phyloP scores from a whole-genome alignment of 2,113 vertebrate species.

The Ifrita kowaldi region DNA sequence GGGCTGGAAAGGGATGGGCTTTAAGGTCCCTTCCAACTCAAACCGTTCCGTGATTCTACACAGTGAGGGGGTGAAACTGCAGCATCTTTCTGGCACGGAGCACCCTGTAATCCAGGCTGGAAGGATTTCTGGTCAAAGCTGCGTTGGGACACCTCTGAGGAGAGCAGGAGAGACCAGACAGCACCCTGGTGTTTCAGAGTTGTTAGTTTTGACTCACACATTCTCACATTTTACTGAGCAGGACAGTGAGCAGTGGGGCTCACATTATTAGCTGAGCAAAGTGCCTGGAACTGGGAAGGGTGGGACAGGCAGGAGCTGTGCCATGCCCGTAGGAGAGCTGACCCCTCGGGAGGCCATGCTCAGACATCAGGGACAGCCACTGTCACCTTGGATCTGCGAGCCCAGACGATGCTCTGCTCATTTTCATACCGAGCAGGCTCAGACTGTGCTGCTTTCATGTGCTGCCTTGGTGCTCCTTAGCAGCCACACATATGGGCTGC shows the following conservation, averaged over 20 bases:
- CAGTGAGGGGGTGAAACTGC: not conserved
- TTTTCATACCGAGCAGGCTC: not conserved
- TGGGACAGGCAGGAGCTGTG: not conserved
- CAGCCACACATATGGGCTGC: conserved; percentile 54
- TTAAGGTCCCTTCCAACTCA: not conserved
- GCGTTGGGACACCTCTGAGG: not conserved
- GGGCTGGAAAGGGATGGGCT: rapidly evolving
- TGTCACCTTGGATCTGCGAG: not conserved
- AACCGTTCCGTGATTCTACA: not conserved
- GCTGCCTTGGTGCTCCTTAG: conserved; percentile 20
- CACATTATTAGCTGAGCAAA: not conserved
- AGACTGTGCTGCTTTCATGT: conserved; percentile 9
- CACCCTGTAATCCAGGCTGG: not conserved
- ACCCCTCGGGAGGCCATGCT: not conserved
- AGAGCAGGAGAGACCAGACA: not conserved
- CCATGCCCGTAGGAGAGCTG: rapidly evolving
- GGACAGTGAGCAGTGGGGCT: not conserved
- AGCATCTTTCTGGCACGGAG: not conserved
- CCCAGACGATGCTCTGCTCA: not conserved
- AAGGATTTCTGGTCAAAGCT: not conserved
- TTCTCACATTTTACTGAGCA: not conserved
- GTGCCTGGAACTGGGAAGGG: not conserved
- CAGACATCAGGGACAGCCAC: not conserved
- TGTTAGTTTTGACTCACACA: rapidly evolving
- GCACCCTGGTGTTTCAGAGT: not conserved